Percentiles rank a stretch among this genome's conserved stretches.
phyloP scores from a whole-genome alignment of 2,888 invertebrate genomes.

The Theodoxus fluviatilis region DNA sequence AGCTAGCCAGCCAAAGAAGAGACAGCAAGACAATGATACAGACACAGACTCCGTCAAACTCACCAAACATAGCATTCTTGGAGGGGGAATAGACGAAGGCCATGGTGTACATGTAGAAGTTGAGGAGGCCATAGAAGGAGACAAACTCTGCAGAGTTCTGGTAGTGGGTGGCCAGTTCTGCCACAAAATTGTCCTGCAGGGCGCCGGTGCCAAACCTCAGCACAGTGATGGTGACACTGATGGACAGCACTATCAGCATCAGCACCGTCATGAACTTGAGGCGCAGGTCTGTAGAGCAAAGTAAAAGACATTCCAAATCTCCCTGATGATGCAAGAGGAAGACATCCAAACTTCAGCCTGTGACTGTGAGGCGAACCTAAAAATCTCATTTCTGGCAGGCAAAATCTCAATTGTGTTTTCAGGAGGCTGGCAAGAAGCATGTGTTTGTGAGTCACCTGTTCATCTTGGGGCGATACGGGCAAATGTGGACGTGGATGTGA shows the following conservation, averaged over 20 bases:
- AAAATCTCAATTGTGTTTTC: no score
- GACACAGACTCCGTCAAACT: constrained; percentile 50
- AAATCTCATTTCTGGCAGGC: no score
- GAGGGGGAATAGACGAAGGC: constrained; percentile 92
- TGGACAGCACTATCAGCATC: constrained; percentile 80
- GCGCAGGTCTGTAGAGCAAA: constrained; percentile 78
- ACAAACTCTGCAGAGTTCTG: constrained; percentile 94
- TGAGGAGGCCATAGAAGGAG: constrained; percentile 90
- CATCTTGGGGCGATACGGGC: no score
- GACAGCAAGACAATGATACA: not conserved
- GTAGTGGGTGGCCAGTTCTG: constrained; percentile 85
- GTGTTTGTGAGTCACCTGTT: no score
- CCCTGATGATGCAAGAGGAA: no score
- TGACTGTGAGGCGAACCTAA: no score
- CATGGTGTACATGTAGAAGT: constrained; percentile 92
- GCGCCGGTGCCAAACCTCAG: constrained; percentile 88
- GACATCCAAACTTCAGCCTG: no score
- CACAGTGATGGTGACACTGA: constrained; percentile 78
- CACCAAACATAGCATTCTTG: constrained; percentile 82
- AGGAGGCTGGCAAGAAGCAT: no score
- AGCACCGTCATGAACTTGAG: constrained; percentile 88
- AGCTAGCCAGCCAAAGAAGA: no score
- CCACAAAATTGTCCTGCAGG: constrained; percentile 92
- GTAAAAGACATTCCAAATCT: no score
- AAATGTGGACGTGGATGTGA: no score